Evolutionary conservation across 2,113 vertebrate genomes (phyloP).

Genomic region (Egretta garzetta): DNA sequence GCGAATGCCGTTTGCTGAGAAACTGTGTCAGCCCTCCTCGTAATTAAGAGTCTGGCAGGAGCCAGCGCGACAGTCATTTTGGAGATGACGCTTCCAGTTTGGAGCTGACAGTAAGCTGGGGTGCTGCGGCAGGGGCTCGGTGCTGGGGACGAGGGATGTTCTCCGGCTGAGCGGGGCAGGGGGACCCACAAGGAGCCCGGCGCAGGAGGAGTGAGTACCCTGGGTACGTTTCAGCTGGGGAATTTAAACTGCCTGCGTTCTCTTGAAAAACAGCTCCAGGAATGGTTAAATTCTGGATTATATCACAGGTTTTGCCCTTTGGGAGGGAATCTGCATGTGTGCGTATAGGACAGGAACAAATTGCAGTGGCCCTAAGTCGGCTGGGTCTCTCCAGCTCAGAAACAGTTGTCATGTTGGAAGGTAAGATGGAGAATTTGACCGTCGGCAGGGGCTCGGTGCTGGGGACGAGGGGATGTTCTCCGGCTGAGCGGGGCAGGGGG

Average conservation of each 20-base stretch:
- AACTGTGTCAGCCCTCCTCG: conserved; percentile 44
- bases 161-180: not conserved
- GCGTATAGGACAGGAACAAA: not conserved
- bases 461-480: not conserved
- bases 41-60: conserved; percentile 52
- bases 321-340: not conserved
- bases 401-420: not conserved
- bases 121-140: not conserved
- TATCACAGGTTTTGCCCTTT: not conserved
- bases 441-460: too few relatives aligned
- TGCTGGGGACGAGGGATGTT: not conserved
- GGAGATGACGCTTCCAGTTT: conserved; percentile 34
- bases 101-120: conserved; percentile 13
- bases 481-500: not conserved
- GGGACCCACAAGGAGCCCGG: not conserved
- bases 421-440: not conserved
- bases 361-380: accelerated
- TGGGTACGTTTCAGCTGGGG: not conserved
- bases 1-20: not conserved
- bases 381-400: not conserved
- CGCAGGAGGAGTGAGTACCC: conserved; percentile 6
- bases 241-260: not conserved
- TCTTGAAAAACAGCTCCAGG: not conserved
- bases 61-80: not conserved
- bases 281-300: not conserved